Evolutionary conservation across 2,888 invertebrate genomes (phyloP).

Genomic region (Laspeyria flexula): DNA sequence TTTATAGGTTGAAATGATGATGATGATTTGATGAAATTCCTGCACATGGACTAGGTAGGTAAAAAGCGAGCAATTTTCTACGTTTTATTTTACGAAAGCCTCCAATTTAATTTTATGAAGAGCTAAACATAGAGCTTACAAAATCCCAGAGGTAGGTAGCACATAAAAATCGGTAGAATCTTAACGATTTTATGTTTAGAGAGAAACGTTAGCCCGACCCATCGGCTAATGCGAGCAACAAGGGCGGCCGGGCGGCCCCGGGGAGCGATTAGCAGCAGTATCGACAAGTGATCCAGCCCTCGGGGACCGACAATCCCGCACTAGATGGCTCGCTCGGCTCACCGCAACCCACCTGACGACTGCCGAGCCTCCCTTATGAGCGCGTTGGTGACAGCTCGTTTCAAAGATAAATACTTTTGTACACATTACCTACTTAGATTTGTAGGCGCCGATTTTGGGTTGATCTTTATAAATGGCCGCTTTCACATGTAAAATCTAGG

Average conservation of each 20-base stretch:
- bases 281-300: slow-evolving; percentile 43
- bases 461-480: slow-evolving; percentile 43
- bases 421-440: slow-evolving; percentile 50
- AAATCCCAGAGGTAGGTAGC: neutral
- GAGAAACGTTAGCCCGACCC: slow-evolving; percentile 41
- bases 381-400: slow-evolving; percentile 51
- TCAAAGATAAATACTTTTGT: slow-evolving; percentile 56
- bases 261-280: slow-evolving; percentile 52
- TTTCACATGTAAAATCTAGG: slow-evolving; percentile 8
- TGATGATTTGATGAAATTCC: too few species aligned
- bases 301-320: slow-evolving; percentile 11
- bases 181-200: slow-evolving; percentile 39
- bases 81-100: neutral
- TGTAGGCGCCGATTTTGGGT: slow-evolving; percentile 50
- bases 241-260: slow-evolving; percentile 41
- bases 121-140: neutral
- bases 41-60: too few species aligned
- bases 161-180: slow-evolving; percentile 11
- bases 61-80: neutral
- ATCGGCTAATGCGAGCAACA: slow-evolving; percentile 44
- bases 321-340: slow-evolving; percentile 34
- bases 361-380: slow-evolving; percentile 33
- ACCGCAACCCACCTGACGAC: slow-evolving; percentile 50
- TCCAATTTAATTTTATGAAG: neutral
- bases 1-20: too few species aligned